Conservation (phyloP, 1,140 invertebrate genomes). For the Pseudomyrmex cubaensis region DNA sequence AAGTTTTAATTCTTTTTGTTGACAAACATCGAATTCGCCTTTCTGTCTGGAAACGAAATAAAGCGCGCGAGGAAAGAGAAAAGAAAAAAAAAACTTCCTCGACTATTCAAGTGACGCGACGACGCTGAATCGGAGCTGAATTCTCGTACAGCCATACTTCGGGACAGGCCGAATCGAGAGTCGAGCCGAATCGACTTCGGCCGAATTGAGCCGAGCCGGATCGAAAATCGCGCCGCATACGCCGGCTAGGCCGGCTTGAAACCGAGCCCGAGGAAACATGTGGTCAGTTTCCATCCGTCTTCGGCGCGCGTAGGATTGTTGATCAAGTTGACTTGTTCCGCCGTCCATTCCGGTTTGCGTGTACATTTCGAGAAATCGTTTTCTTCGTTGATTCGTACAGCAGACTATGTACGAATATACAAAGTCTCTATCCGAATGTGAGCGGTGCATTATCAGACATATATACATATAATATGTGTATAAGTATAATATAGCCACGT, state of each 20-base stretch:
- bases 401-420: no score
- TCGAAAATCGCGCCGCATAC: not conserved
- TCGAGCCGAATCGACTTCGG: not conserved
- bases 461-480: no score
- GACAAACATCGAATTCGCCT: no score
- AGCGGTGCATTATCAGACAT: no score
- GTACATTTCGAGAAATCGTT: not conserved
- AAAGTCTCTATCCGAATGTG: no score
- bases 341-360: not conserved
- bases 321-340: not conserved
- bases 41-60: no score
- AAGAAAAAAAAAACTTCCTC: not conserved
- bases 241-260: constrained; percentile 17
- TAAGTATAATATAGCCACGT: no score
- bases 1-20: no score
- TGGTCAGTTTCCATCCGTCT: constrained; percentile 47
- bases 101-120: not conserved
- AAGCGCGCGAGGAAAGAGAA: no score
- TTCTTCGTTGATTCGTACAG: no score
- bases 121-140: constrained; percentile 11
- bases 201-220: not conserved
- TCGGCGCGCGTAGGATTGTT: constrained; percentile 25
- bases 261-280: constrained; percentile 3
- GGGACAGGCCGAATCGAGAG: not conserved
- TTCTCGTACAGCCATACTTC: no score